Percentiles rank a stretch among this genome's conserved stretches.
phyloP scores from a whole-genome alignment of 2,113 vertebrate genomes.

The Hippotragus niger region DNA sequence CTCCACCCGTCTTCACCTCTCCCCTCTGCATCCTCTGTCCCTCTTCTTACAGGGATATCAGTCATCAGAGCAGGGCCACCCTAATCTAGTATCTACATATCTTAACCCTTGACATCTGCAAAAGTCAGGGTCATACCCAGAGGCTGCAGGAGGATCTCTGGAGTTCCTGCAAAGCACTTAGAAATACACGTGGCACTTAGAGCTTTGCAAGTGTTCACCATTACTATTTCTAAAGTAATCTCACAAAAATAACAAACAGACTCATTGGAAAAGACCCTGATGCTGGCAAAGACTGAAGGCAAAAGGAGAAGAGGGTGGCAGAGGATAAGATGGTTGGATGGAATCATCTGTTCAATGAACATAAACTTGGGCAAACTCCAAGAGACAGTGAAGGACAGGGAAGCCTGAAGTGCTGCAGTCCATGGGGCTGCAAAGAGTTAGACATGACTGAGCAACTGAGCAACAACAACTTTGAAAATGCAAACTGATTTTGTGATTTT shows the following conservation, averaged over 20 bases:
- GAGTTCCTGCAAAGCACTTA: background rate
- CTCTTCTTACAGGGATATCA: background rate
- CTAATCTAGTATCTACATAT: background rate
- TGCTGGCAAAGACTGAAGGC: background rate
- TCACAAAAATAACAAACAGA: background rate
- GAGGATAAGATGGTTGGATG: background rate
- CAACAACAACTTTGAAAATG: background rate
- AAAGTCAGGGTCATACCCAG: background rate
- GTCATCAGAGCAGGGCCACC: fast-evolving
- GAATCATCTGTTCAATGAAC: background rate
- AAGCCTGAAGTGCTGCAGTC: background rate
- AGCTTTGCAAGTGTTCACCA: too few relatives aligned
- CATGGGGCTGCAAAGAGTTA: background rate
- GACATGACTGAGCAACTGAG: background rate
- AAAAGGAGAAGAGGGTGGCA: background rate
- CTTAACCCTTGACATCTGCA: too few relatives aligned
- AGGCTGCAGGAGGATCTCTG: background rate
- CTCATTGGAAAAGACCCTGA: background rate
- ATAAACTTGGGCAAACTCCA: background rate
- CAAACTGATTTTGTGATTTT: background rate
- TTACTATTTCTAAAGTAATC: background rate
- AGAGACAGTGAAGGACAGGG: background rate
- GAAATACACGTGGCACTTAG: background rate
- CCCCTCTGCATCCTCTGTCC: fast-evolving
- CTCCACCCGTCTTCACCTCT: fast-evolving